A percentile compares a stretch with the other conserved stretches of the same genome.
Conservation (phyloP, 2,888 invertebrate genomes). For the Conops quadrifasciatus region DNA sequence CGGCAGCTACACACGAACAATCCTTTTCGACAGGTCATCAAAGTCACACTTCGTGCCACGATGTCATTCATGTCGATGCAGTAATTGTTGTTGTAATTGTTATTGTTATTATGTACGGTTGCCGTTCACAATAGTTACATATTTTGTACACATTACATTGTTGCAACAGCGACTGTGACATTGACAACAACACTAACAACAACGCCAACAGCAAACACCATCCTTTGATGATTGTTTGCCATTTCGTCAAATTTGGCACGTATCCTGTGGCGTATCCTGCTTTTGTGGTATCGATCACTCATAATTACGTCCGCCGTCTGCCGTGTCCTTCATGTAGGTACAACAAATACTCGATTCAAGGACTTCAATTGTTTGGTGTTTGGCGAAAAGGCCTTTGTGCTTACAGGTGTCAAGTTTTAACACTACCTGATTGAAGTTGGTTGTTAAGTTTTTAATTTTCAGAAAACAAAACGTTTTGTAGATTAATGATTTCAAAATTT, state of each 20-base stretch:
- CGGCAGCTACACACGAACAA: background rate
- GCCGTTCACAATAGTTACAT: no score
- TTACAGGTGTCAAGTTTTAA: slow-evolving; percentile 15
- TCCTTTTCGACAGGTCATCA: background rate
- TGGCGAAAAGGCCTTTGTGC: background rate
- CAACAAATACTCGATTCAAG: background rate
- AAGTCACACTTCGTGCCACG: background rate
- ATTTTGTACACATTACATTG: background rate
- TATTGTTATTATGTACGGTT: background rate
- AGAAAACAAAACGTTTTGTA: no score
- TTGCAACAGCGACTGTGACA: background rate
- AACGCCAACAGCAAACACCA: background rate
- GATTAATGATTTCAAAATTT: no score
- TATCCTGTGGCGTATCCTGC: slow-evolving; percentile 2
- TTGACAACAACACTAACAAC: background rate
- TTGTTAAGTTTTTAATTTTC: no score
- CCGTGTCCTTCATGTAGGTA: background rate
- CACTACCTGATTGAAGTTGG: background rate
- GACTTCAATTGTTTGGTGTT: background rate
- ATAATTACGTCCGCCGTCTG: no score
- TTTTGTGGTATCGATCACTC: no score
- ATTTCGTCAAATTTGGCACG: background rate
- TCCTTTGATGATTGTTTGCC: background rate
- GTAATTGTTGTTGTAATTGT: background rate
- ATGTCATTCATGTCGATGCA: background rate